phyloP scores from a whole-genome alignment of 2,113 vertebrate genomes.

The Steatornis caripensis region DNA sequence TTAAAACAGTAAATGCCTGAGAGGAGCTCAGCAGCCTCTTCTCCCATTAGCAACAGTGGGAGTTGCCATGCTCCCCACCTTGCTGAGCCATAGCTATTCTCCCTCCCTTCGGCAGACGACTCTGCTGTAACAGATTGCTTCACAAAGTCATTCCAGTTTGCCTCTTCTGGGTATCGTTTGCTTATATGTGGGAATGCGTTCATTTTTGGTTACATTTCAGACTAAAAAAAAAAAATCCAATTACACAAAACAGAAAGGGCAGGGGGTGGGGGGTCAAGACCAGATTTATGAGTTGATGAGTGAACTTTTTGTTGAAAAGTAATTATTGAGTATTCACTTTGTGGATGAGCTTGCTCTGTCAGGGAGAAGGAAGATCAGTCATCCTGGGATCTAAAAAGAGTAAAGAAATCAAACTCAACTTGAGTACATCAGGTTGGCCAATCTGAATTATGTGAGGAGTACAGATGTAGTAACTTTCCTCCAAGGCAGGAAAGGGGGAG shows the following conservation, averaged over 20 bases:
- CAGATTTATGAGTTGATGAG: background rate
- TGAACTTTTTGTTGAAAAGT: background rate
- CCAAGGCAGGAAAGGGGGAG: background rate
- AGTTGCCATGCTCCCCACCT: background rate
- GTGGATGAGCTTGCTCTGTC: background rate
- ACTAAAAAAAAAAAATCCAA: background rate
- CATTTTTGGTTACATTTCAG: background rate
- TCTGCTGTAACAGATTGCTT: background rate
- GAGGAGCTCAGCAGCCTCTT: background rate
- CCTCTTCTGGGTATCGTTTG: background rate
- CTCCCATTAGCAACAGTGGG: background rate
- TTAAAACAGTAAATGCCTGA: constrained; percentile 12
- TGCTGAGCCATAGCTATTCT: accelerated
- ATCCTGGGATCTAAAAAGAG: background rate
- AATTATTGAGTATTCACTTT: background rate
- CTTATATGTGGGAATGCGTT: background rate
- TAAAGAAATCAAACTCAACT: background rate
- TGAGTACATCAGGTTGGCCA: background rate
- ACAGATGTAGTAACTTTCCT: background rate
- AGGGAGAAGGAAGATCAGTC: background rate
- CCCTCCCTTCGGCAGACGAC: background rate
- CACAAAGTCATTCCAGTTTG: background rate
- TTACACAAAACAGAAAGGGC: background rate
- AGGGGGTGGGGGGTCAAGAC: background rate
- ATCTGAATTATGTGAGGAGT: background rate